phyloP scores from a whole-genome alignment of 2,888 invertebrate genomes.

The Adelognathus sp. region DNA sequence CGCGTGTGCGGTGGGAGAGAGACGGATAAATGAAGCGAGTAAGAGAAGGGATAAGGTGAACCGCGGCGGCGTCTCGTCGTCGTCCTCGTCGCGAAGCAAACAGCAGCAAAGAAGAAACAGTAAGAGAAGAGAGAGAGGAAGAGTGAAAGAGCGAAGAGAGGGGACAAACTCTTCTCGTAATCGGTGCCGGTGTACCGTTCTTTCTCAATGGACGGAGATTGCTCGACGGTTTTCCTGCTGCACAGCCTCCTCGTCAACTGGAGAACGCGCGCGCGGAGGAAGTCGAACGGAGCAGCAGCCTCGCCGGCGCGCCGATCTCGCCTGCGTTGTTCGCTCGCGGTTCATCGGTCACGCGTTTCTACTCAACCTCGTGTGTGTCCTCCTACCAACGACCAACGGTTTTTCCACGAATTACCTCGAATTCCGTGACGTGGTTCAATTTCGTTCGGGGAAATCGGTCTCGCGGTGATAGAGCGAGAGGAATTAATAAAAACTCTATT shows the following conservation, averaged over 20 bases:
- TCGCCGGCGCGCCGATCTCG: slow-evolving; percentile 41
- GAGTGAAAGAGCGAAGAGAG: slow-evolving; percentile 38
- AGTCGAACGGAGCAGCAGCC: slow-evolving; percentile 31
- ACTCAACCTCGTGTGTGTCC: slow-evolving; percentile 14
- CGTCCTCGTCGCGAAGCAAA: slow-evolving; percentile 31
- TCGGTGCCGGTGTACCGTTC: slow-evolving; percentile 83
- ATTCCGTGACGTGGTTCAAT: background rate
- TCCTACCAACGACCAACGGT: background rate
- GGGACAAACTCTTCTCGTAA: slow-evolving; percentile 66
- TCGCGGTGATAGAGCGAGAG: slow-evolving; percentile 23
- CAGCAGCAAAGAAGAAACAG: background rate
- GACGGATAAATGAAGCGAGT: background rate
- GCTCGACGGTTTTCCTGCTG: slow-evolving; percentile 70
- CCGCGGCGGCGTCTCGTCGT: slow-evolving; percentile 10
- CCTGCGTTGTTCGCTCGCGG: slow-evolving; percentile 37
- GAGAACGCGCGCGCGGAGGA: slow-evolving; percentile 41
- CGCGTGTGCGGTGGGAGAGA: slow-evolving; percentile 20
- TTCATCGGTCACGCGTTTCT: slow-evolving; percentile 9
- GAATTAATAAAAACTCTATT: background rate
- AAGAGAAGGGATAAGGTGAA: slow-evolving; percentile 32
- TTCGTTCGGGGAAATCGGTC: background rate
- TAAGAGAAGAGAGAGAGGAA: too few species aligned
- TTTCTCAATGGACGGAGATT: slow-evolving; percentile 79
- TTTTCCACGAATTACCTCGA: slow-evolving; percentile 2
- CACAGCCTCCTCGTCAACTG: slow-evolving; percentile 46